A percentile compares a stretch with the other conserved stretches of the same genome.
These are phyloP conservation scores for Virgularia gustaviana DNA, from an alignment of 92 coral and sea anemone genomes.

Conservation along the genomic window DNA sequence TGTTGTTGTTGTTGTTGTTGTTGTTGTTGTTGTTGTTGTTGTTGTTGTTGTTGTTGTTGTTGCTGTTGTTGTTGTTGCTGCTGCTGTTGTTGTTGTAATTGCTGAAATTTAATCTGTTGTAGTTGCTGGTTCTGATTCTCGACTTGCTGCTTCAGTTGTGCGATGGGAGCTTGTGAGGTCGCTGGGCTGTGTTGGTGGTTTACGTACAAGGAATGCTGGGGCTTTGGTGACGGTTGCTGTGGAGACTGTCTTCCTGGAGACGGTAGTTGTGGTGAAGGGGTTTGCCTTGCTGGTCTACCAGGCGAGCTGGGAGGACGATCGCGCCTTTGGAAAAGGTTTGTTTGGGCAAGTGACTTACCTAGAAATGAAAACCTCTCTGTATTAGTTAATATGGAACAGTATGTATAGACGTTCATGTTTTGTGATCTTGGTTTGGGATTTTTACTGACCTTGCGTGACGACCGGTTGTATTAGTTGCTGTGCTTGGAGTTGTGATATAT, in stretches of 20 bases:
- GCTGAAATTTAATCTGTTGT: conserved; percentile 33
- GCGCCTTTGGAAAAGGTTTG: conserved; percentile 65
- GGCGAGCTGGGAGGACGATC: conserved; percentile 55
- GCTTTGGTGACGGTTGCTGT: conserved; percentile 48
- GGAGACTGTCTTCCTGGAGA: conserved; percentile 68
- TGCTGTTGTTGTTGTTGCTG: conserved; percentile 12
- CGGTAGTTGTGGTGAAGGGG: conserved; percentile 74
- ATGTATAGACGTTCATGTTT: neutral
- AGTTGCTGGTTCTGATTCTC: conserved; percentile 33
- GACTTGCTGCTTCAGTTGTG: conserved; percentile 36
- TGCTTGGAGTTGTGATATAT: conserved; percentile 75
- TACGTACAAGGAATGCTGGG: conserved; percentile 32
- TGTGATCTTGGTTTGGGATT: too few species aligned
- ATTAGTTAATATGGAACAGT: neutral
- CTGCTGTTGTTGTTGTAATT: conserved; percentile 28
- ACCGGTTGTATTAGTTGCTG: conserved; percentile 74
- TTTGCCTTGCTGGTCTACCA: conserved; percentile 67
- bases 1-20: conserved; percentile 7
- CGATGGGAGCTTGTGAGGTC: conserved; percentile 36
- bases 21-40: conserved; percentile 16
- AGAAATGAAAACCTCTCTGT: neutral
- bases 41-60: conserved; percentile 11
- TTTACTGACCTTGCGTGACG: too few species aligned
- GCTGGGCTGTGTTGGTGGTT: conserved; percentile 27
- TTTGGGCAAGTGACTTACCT: conserved; percentile 71